Conservation (phyloP, 2,888 invertebrate species). For the Timema cristinae region DNA sequence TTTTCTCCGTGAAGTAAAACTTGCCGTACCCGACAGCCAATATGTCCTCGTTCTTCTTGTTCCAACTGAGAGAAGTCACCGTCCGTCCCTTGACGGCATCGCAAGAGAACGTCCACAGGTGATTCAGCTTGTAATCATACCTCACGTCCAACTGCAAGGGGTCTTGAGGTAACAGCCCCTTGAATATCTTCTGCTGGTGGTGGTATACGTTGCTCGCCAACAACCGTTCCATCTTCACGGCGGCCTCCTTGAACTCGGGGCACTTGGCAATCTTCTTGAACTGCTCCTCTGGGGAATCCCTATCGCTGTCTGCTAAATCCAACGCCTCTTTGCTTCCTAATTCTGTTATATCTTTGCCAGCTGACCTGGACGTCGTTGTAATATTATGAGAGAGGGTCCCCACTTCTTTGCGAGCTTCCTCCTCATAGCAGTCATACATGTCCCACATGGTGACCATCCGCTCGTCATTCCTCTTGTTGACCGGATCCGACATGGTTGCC, state of each 20-base stretch:
- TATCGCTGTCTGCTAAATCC: no score
- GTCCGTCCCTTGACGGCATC: constrained; percentile 51
- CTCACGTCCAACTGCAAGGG: constrained; percentile 56
- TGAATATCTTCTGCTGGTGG: constrained; percentile 64
- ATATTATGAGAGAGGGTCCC: background rate
- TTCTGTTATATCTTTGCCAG: no score
- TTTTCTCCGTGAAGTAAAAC: constrained; percentile 54
- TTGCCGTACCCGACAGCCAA: constrained; percentile 73
- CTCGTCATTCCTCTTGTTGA: constrained; percentile 52
- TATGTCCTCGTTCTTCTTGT: constrained; percentile 63
- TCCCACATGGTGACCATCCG: constrained; percentile 72
- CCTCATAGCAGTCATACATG: constrained; percentile 65
- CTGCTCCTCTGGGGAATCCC: constrained; percentile 13
- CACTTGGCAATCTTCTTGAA: constrained; percentile 12
- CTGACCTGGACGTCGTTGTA: no score
- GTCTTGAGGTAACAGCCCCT: constrained; percentile 52
- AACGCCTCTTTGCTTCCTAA: no score
- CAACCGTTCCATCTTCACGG: constrained; percentile 65
- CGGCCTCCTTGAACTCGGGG: constrained; percentile 55
- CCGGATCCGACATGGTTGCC: constrained; percentile 56
- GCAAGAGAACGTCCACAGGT: constrained; percentile 64
- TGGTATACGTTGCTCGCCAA: constrained; percentile 64
- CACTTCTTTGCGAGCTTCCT: constrained; percentile 43
- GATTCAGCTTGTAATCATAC: constrained; percentile 61
- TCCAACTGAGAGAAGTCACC: constrained; percentile 62